Conservation (phyloP, 2,888 invertebrate species). For the Synanthedon formicaeformis region DNA sequence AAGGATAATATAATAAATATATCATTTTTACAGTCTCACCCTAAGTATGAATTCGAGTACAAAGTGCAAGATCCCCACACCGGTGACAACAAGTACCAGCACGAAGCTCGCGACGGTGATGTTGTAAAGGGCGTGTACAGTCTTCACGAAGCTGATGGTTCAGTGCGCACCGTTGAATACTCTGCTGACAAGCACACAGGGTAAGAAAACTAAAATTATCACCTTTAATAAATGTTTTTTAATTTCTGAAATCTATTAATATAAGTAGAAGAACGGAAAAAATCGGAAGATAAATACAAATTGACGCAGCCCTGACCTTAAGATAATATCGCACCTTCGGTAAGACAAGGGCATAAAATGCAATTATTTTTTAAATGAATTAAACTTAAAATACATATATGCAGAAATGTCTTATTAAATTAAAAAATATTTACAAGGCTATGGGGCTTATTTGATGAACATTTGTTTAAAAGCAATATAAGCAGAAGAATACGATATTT, state of each 20-base stretch:
- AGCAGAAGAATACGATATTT: no score
- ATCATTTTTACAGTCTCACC: slow-evolving; percentile 14
- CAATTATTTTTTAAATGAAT: no score
- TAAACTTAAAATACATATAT: no score
- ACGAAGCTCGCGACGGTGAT: slow-evolving; percentile 39
- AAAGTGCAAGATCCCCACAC: slow-evolving; percentile 33
- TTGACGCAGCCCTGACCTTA: no score
- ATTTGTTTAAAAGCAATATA: no score
- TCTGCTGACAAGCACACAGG: slow-evolving; percentile 28
- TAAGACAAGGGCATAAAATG: no score
- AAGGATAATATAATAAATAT: neutral
- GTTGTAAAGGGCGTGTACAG: slow-evolving; percentile 65
- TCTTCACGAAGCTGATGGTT: slow-evolving; percentile 54
- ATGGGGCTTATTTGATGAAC: no score
- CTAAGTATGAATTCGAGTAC: slow-evolving; percentile 30
- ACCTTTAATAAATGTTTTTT: neutral
- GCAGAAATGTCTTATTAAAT: no score
- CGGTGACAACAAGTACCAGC: slow-evolving; percentile 32
- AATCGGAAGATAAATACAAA: neutral
- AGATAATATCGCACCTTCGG: no score
- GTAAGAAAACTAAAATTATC: slow-evolving; percentile 10
- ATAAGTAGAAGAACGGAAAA: neutral
- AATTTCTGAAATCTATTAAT: neutral
- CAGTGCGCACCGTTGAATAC: slow-evolving; percentile 22
- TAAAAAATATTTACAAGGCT: no score